These are phyloP conservation scores for Acronicta psi DNA, from an alignment of 2,888 invertebrate genomes.

Conservation along the genomic window DNA sequence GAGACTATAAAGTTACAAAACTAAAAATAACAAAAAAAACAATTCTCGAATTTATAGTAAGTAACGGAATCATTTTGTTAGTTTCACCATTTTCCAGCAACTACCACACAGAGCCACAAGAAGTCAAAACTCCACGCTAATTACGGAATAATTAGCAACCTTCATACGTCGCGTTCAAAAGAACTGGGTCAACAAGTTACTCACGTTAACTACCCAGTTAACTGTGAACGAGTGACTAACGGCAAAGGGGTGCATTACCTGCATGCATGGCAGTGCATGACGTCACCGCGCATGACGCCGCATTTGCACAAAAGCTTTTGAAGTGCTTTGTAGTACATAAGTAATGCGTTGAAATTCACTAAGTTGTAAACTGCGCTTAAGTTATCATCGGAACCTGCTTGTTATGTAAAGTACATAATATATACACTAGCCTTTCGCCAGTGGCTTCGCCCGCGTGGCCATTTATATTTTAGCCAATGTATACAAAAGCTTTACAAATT, in stretches of 20 bases:
- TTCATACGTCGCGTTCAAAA: constrained; percentile 14
- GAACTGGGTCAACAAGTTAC: constrained; percentile 36
- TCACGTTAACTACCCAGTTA: constrained; percentile 6
- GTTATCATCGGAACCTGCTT: constrained; percentile 13
- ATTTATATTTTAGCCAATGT: no score
- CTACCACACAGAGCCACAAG: background rate
- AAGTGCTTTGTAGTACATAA: constrained; percentile 16
- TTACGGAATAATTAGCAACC: constrained; percentile 34
- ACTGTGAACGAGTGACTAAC: constrained; percentile 6
- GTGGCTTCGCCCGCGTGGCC: no score
- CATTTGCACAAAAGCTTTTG: constrained; percentile 16
- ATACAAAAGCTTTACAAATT: no score
- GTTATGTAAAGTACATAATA: background rate
- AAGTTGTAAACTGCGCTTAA: constrained; percentile 19
- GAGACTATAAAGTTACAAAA: no score
- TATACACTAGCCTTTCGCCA: no score
- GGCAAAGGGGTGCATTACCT: constrained; percentile 10
- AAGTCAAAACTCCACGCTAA: constrained; percentile 14
- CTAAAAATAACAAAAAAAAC: no score
- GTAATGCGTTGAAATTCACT: constrained; percentile 9
- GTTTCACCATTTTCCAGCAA: background rate
- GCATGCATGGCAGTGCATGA: background rate
- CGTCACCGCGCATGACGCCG: background rate
- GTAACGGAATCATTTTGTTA: no score
- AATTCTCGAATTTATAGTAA: no score